phyloP scores from a whole-genome alignment of 2,113 vertebrate species.

The Chaenocephalus aceratus region DNA sequence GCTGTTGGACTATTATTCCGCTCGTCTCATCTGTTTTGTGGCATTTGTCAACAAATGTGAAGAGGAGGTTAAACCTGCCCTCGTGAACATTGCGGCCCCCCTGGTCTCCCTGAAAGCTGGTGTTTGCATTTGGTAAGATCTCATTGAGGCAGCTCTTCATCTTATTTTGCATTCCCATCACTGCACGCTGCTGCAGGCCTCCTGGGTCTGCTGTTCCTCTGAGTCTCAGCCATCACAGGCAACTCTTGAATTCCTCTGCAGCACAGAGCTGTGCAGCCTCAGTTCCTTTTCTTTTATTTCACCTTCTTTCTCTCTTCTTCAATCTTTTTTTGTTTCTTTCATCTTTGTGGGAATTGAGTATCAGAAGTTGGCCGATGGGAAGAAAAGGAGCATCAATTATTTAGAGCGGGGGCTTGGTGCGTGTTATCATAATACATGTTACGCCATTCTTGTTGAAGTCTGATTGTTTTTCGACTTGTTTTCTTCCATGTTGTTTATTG shows the following conservation, averaged over 20 bases:
- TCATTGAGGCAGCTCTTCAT: constrained; percentile 62
- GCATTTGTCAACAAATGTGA: constrained; percentile 50
- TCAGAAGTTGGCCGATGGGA: constrained; percentile 54
- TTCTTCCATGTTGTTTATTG: constrained; percentile 5
- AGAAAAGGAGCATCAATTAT: constrained; percentile 62
- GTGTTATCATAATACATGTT: constrained; percentile 47
- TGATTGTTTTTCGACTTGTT: constrained; percentile 20
- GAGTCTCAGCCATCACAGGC: constrained; percentile 65
- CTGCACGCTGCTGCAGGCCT: constrained; percentile 63
- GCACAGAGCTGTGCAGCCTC: constrained; percentile 48
- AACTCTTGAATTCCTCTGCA: constrained; percentile 51
- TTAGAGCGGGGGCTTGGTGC: constrained; percentile 40
- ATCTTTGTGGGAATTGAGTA: constrained; percentile 55
- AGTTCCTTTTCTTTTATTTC: constrained; percentile 45
- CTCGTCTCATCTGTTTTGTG: constrained; percentile 24
- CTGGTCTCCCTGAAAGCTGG: constrained; percentile 7
- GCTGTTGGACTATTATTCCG: constrained; percentile 32
- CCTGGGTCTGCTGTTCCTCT: constrained; percentile 64
- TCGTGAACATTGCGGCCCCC: constrained; percentile 26
- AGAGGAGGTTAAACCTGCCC: constrained; percentile 47
- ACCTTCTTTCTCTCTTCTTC: constrained; percentile 25
- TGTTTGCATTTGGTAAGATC: constrained; percentile 68
- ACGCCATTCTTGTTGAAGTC: constrained; percentile 33
- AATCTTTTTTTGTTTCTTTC: constrained; percentile 34
- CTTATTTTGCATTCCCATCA: constrained; percentile 75